Evolutionary conservation across 1,140 invertebrate species (phyloP).

Genomic region (Caenorhabditis remanei): DNA sequence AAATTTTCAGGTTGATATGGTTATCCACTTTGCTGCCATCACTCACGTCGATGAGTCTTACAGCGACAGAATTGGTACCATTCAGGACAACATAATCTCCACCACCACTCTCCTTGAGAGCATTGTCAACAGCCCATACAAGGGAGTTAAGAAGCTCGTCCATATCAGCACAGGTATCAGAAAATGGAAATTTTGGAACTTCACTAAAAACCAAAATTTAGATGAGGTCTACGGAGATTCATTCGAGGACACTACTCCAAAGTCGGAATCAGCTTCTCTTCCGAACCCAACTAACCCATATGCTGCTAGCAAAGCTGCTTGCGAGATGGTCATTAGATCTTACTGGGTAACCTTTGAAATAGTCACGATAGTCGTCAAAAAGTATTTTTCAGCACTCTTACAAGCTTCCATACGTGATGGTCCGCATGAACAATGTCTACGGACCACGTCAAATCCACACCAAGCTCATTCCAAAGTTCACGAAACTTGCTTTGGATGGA

Average conservation of each 20-base stretch:
- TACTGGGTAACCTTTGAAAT: conserved; percentile 69
- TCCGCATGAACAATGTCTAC: conserved; percentile 78
- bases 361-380: not conserved
- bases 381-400: conserved; percentile 76
- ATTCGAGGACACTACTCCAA: conserved; percentile 70
- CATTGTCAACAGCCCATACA: conserved; percentile 67
- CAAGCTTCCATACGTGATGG: conserved; percentile 78
- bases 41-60: conserved; percentile 78
- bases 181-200: not conserved
- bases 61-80: conserved; percentile 76
- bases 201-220: conserved; percentile 57
- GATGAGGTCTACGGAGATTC: conserved; percentile 78
- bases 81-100: conserved; percentile 77
- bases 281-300: conserved; percentile 78
- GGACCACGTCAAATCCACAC: conserved; percentile 76
- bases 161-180: conserved; percentile 77
- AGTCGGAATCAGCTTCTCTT: conserved; percentile 70
- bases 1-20: conserved; percentile 74
- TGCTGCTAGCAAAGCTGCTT: conserved; percentile 77
- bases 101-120: conserved; percentile 75
- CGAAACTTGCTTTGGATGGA: conserved; percentile 74
- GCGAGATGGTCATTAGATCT: conserved; percentile 74
- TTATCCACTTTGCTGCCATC: conserved; percentile 78
- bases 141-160: conserved; percentile 71
- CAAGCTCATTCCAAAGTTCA: conserved; percentile 78